Base-by-base conservation (phyloP, 2,888 invertebrate species). In the Apamea sordens region DNA sequence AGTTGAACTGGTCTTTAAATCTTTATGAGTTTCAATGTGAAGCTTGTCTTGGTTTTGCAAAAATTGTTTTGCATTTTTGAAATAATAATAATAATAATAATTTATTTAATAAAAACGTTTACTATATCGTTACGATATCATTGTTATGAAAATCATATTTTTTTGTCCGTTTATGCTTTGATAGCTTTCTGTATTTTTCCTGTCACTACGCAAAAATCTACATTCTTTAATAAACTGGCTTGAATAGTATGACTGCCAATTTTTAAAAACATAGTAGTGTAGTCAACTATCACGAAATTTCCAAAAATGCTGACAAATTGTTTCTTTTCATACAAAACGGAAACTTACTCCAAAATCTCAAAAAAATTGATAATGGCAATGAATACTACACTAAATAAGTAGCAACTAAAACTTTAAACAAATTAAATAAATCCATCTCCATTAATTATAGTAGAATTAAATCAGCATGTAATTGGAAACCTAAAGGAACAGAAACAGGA, bases 401-500 rank as follows among this genome's bases (percentile, higher is more conserved):
- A 61, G 59, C 67, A 53, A 77, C 44, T 18, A 15, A 24, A 63
- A 21, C 8, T 18, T 32, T 10, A 56, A 15, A 65, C 24, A 80
- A 75, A 72, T 59, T 18, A 71, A 74, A 72, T 28, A 65, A 56
- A 82, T 76, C 73, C 65, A 76, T 73, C 79, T 84, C 80, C 84
- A 83, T 85, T 82, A 63, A 78, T 76, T 78, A 44, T 59, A 64
- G 32, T 59, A 64, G 32, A 83, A 80, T 69, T 77, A 82, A 86
- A 86, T 81, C 79, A 77, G 65, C 64, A 61, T 79, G 82, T 87
- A 83, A 88, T 83, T 87, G 77, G 79, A 84, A 82, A 89, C 88
- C 82, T 70, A 44, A 75, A 76, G 47, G 59, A 82, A 90, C 87
- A 91, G 86, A 85, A 89, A 89, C 84, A 82, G 80, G 85, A 90